A percentile compares a stretch with the other conserved stretches of the same genome.
Conservation (phyloP, 2,113 vertebrate species). For the Xenus cinereus region DNA sequence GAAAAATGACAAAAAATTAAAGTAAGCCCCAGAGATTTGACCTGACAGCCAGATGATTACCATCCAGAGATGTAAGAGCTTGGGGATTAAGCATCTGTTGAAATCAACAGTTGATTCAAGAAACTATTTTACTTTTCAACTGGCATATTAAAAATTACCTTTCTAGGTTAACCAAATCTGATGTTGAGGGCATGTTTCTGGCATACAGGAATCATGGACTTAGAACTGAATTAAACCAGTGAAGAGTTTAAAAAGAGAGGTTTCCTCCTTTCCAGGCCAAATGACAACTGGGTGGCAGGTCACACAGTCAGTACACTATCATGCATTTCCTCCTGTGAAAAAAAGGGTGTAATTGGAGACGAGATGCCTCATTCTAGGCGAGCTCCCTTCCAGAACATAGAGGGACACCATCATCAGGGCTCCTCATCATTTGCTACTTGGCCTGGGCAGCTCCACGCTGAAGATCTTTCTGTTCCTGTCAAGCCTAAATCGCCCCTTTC, state of each 20-base stretch:
- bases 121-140: not conserved
- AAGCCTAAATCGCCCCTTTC: not conserved
- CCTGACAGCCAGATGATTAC: not conserved
- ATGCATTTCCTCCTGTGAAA: not conserved
- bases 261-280: not conserved
- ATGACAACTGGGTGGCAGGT: not conserved
- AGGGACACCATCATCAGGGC: not conserved
- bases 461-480: not conserved
- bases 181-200: not conserved
- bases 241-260: not conserved
- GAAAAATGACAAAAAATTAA: not conserved
- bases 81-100: not conserved
- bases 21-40: not conserved
- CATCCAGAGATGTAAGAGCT: not conserved
- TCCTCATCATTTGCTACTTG: not conserved
- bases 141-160: not conserved
- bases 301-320: not conserved
- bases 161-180: not conserved
- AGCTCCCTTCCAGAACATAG: not conserved
- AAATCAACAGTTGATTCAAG: not conserved
- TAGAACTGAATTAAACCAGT: not conserved
- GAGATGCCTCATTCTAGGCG: rapidly evolving
- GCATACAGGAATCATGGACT: not conserved
- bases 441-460: not conserved
- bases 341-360: not conserved